A percentile compares a stretch with the other conserved stretches of the same genome.
Conservation (phyloP, 2,797 vertebrate species). For the Clarias platycephalus region DNA sequence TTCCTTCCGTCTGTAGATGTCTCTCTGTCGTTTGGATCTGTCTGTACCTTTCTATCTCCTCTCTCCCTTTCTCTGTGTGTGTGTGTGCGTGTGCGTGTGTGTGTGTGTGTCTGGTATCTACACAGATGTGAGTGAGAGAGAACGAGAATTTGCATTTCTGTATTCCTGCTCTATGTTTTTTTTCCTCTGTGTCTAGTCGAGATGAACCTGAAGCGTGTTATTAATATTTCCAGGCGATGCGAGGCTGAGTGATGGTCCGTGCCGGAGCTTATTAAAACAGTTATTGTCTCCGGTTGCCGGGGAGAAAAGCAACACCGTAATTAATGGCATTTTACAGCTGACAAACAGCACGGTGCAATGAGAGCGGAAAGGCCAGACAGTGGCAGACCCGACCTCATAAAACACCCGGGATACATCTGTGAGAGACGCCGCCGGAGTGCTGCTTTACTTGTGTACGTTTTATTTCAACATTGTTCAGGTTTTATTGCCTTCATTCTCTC, state of each 20-base stretch:
- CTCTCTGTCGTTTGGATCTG: too few species aligned
- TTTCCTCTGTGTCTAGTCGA: conserved; percentile 41
- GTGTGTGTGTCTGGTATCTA: conserved; percentile 6
- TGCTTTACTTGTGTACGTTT: not conserved
- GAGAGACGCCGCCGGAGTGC: conserved; percentile 48
- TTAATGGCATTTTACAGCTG: conserved; percentile 71
- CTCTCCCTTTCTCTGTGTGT: not conserved
- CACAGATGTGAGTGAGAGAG: not conserved
- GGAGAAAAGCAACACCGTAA: conserved; percentile 66
- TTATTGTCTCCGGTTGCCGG: conserved; percentile 65
- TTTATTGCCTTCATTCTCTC: not conserved
- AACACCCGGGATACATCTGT: not conserved
- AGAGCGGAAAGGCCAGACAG: conserved; percentile 18
- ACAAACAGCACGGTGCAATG: conserved; percentile 41
- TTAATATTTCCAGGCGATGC: conserved; percentile 71
- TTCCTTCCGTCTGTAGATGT: not conserved
- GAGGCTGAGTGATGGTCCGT: conserved; percentile 63
- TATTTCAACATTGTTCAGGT: not conserved
- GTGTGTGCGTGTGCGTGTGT: not conserved
- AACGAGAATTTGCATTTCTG: conserved; percentile 32
- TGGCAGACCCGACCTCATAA: not conserved
- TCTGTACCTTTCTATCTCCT: not conserved
- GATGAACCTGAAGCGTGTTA: conserved; percentile 61
- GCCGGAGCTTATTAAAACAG: conserved; percentile 72
- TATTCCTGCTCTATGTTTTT: conserved; percentile 13